A percentile compares a stretch with the other conserved stretches of the same genome.
These are phyloP conservation scores for Spermophilus dauricus DNA, from an alignment of 2,113 vertebrate species.

Conservation along the genomic window DNA sequence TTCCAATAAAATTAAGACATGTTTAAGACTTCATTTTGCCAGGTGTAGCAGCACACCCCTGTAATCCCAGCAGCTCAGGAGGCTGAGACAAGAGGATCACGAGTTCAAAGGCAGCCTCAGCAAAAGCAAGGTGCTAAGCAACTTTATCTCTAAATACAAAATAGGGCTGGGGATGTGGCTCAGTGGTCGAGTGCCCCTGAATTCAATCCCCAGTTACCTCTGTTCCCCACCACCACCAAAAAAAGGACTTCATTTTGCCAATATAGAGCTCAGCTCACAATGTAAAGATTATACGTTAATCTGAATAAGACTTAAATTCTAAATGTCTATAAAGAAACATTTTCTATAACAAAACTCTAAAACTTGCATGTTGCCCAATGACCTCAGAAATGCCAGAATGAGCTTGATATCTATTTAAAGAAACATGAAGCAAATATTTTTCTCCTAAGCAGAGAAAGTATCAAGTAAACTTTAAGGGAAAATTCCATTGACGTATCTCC, in stretches of 20 bases:
- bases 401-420: constrained; percentile 16
- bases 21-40: not conserved
- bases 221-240: too few species aligned
- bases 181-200: too few species aligned
- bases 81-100: too few species aligned
- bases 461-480: constrained; percentile 40
- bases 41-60: too few species aligned
- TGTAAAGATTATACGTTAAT: not conserved
- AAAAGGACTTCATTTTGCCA: not conserved
- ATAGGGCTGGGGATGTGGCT: too few species aligned
- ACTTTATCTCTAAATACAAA: too few species aligned
- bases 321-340: constrained; percentile 52
- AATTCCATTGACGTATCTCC: constrained; percentile 5
- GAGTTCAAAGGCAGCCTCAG: too few species aligned
- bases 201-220: too few species aligned
- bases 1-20: constrained; percentile 16
- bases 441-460: not conserved
- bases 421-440: not conserved
- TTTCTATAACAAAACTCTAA: constrained; percentile 22
- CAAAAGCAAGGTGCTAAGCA: too few species aligned
- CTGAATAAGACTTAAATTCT: constrained; percentile 44
- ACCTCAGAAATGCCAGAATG: not conserved
- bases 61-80: too few species aligned
- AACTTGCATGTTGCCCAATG: not conserved
- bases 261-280: not conserved